Evolutionary conservation across 1,140 invertebrate species (phyloP), one percentile per base, ranked within the genome.

Genomic region (Bombus soroeensis): DNA sequence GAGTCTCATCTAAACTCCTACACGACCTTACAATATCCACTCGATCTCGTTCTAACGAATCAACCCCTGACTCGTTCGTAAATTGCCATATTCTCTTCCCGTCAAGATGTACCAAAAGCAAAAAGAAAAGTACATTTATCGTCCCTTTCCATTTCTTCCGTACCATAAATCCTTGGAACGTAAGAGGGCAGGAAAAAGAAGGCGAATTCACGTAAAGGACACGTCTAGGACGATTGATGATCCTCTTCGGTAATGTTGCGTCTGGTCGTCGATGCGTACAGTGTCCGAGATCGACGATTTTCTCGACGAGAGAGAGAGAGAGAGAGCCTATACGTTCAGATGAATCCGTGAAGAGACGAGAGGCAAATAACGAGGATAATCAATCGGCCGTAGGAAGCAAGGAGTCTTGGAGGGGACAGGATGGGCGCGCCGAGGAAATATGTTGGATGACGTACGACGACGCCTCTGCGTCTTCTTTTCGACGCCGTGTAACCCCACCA

Each of bases 381-480:
- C 87, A 90, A 87, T 91, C 81, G 85, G 41, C 47, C 90, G 88
- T 91, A 87, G 88, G 90, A 91, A 74, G 89, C 70, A 5, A 53
- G 62, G 32, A 34, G 59, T 87, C 83, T 72, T 86, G 87, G 77
- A 73, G 71, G 72, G 81, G 84, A 89, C 90, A 91, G 88, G 90
- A 91, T 91, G 90, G 90, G 90, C 86, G 90, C 80, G 90, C 78
- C 90, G 68, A 13, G 88, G 72, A 89, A 91, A 89, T 91, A 89
- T 88, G 81, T 80, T 34, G 76, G 34, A 86, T 88, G 86, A 90
- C 80, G 80, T 86, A 81, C 57, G 71, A 47, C 59, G 57, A 89
- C 88, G 84, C 88, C 88, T 90, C 88, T 87, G 85, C 83, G 39
- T 43, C 32, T 72, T 75, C 66, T 83, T 76, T 86, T 81, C 64